phyloP scores from a whole-genome alignment of 2,888 invertebrate species.

The Lochmaea capreae region DNA sequence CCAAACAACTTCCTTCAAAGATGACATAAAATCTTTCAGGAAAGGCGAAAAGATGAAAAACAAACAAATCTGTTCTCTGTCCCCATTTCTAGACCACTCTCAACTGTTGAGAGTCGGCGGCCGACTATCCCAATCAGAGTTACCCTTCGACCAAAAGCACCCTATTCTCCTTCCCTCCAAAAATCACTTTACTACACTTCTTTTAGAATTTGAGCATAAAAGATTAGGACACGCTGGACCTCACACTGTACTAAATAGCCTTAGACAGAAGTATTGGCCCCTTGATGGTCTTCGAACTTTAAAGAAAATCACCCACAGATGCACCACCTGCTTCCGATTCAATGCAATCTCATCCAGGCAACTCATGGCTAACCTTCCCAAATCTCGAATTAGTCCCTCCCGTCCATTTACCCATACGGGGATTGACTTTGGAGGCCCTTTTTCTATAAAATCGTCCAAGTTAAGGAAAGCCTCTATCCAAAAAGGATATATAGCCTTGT shows the following conservation, averaged over 20 bases:
- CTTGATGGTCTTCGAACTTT: conserved; percentile 8
- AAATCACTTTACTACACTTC: neutral
- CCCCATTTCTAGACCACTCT: conserved; percentile 2
- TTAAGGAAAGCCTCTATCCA: conserved; percentile 1
- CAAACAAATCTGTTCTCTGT: neutral
- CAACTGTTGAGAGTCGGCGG: conserved; percentile 6
- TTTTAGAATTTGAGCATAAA: neutral
- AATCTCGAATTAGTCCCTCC: no score
- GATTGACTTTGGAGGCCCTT: neutral
- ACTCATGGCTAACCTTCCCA: no score
- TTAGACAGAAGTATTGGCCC: conserved; percentile 3
- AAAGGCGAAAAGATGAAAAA: neutral
- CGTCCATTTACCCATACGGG: neutral
- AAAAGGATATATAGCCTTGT: neutral
- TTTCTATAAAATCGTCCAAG: neutral
- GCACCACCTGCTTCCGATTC: neutral
- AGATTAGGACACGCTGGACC: neutral
- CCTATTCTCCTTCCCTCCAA: neutral
- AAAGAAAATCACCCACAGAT: neutral
- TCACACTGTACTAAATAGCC: neutral
- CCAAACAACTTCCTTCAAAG: conserved; percentile 3
- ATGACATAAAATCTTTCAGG: neutral
- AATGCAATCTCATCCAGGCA: no score
- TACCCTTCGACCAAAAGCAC: neutral
- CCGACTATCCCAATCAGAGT: neutral